Base-by-base conservation (phyloP, 2,888 invertebrate genomes). In the Crioceris asparagi region DNA sequence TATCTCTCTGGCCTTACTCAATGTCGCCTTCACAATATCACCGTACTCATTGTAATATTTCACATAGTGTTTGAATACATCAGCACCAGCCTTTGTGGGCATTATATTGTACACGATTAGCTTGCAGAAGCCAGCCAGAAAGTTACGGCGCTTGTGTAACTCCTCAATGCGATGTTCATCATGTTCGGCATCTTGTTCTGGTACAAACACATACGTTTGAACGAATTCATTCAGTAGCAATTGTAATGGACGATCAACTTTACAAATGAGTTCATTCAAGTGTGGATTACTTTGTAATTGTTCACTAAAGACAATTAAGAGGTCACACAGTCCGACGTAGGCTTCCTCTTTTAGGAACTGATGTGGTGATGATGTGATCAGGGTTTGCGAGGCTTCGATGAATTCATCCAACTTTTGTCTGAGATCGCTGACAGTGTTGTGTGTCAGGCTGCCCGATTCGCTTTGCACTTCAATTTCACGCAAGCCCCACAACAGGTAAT, bases 31-130 rank as follows among this genome's bases (percentile, higher is more conserved):
- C 49, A 98, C 84, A 35, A 97, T 96, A 66, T 97, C 97, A 33
- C 97, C 96, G 66, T 94, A 97, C 66, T 97, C 94, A 62, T 93
- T 92, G 67, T 94, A 94, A 63, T 90, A 94, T 80, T 90, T 92
- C 41, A 94, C 91, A 64, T 98, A 98, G 63, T 96, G 90, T 62
- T 93, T 92, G 67, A 98, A 94, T 39, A 98, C 84, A 61, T 91
- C 88, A 0, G 93, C 86, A 4, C 50, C 10, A 2, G 47, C 47
- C 59, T 84, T 80, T 2, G 94, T 87, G 17, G 90, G 91, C 64
- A 97, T 78, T 50, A 96, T 87, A 63, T 96, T 97, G 71, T 97
- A 97, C 35, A 97, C 92, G 53, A 97, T 85, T 32, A 99, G 72
- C 68, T 98, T 99, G 69, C 94, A 96, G 67, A 90, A 98, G 14